phyloP scores from a whole-genome alignment of 1,140 invertebrate species.

The Meteorus sp. region DNA sequence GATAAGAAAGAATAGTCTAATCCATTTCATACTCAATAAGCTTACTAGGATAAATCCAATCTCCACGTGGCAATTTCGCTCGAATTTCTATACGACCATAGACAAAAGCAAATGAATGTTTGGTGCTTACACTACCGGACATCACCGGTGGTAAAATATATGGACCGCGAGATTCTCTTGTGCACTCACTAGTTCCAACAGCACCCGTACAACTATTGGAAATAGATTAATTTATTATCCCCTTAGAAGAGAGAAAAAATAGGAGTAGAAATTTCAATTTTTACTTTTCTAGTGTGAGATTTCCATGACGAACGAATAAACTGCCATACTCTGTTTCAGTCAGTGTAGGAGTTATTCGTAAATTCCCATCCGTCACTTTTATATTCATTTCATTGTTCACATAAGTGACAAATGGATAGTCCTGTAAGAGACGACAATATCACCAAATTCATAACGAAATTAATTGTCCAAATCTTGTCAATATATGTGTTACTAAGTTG shows the following conservation, averaged over 20 bases:
- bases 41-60: constrained; percentile 70
- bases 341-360: constrained; percentile 66
- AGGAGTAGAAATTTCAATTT: too few relatives aligned
- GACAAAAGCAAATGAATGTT: constrained; percentile 58
- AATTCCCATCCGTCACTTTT: constrained; percentile 60
- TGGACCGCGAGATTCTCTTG: constrained; percentile 51
- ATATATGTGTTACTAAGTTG: too few relatives aligned
- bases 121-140: constrained; percentile 70
- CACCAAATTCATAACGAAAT: too few relatives aligned
- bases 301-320: constrained; percentile 58
- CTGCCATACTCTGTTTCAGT: constrained; percentile 63
- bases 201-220: constrained; percentile 67
- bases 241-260: too few relatives aligned
- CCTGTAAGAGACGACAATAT: constrained; percentile 46
- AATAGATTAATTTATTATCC: too few relatives aligned
- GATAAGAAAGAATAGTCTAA: neutral
- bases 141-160: constrained; percentile 68
- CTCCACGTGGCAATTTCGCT: constrained; percentile 68
- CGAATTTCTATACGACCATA: constrained; percentile 66
- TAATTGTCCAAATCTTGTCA: too few relatives aligned
- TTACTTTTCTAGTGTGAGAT: constrained; percentile 58
- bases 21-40: too few relatives aligned
- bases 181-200: constrained; percentile 54
- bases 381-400: constrained; percentile 63
- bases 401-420: constrained; percentile 73